Evolutionary conservation across 30 jellyfish, hydroid and myxozoan species (phyloP), one percentile per base, ranked within the genome.

Genomic region (Sanderia malayensis): DNA sequence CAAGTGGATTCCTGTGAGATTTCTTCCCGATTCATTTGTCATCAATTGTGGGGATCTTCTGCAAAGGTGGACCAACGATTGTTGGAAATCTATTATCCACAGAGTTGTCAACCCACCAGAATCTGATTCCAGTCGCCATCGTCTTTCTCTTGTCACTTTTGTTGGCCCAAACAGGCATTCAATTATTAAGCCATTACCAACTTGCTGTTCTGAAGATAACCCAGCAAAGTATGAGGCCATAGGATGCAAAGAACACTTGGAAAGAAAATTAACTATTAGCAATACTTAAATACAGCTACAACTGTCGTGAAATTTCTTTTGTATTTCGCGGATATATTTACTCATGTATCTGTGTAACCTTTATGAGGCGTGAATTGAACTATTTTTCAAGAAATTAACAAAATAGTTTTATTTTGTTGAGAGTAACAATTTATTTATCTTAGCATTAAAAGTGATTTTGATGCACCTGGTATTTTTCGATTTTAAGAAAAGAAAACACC

Each of bases 121-220:
- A 2, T 58, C 53, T 4, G 52, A 78, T 18, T 63, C 69, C 22
- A 58, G 60, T 61, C 32, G 31, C 67, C 82, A 67, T 67, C 81
- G 89, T 27, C 72, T 78, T 31, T 78, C 89, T 0, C 67, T 78
- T 1, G 89, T 78, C 20, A 33, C 62, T 2, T 78, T 78, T 78
- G 89, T 78, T 66, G 89, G 89, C 17, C 89, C 89, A 65, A 78
- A 78, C 67, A 46, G 89, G 26, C 61, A 78, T 78, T 20, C 89
- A 18, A 1, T 67, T 22, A 78, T 78, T 7, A 30, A 78, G 61
- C 82, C 89, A 31, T 27, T 78, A 27, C 74, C 61, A 20, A 58
- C 81, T 1, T 78, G 89, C 52, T 31, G 60, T 29, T 28, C 70
- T 9, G 58, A 64, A 10, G 78, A 66, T 11, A 78, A 78, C 28